Evolutionary conservation across 2,888 invertebrate genomes (phyloP), one percentile per base, ranked within the genome.

Genomic region (Pheosia tremula): DNA sequence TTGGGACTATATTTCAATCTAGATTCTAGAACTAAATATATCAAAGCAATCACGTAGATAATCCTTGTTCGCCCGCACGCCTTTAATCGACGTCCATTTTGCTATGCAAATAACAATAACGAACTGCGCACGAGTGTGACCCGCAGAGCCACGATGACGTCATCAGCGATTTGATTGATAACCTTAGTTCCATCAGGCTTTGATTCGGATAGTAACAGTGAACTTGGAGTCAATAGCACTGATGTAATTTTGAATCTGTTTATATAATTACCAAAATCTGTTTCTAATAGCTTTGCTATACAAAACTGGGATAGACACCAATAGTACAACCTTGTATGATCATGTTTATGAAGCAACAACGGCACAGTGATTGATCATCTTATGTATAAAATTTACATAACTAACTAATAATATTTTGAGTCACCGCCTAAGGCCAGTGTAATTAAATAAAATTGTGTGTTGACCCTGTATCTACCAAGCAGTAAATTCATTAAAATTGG

Each of bases 91-190:
- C 61, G 53, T 60, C 75, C 76, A 83, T 82, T 81, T 75, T 71
- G 71, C 69, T 75, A 88, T 85, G 84, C 78, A 82, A 88, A 88
- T 84, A 70, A 68, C 66, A 69, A 65, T 80, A 81, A 81, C 77
- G 67, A 84, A 71, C 66, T 76, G 80, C 83, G 82, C 83, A 81
- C 79, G 84, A 83, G 77, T 79, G 76, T 79, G 80, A 81, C 80
- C 81, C 71, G 74, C 67, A 74, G 75, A 85, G 84, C 83, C 81
- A 83, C 79, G 80, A 63, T 88, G 86, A 87, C 88, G 87, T 87
- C 84, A 87, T 65, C 73, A 39, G 53, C 49, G 61, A 69, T 74
- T 79, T 77, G 75, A 77, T 77, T 69, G 67, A 77, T 72, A 79
- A 79, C 75, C 73, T 77, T 69, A 74, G 66, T 64, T 61, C n/a